Base-by-base conservation (phyloP, 1,140 invertebrate species). In the Planococcus citri region DNA sequence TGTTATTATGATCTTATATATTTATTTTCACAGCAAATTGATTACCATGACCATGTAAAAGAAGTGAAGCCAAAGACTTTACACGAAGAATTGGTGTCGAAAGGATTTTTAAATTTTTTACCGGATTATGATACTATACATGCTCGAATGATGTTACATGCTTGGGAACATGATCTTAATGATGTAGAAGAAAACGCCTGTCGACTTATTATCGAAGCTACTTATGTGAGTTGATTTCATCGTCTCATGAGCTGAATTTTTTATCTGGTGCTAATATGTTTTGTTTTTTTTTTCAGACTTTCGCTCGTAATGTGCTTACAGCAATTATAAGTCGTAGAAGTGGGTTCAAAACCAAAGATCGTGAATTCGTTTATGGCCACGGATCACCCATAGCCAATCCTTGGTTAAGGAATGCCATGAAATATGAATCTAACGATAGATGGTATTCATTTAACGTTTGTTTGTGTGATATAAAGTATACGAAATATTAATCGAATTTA, bases 111-210 rank as follows among this genome's bases (percentile, higher is more conserved):
- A 79, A 70, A 64, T 64, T 85, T 88, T 70, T 75, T 92, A 38
- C 89, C 90, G 4, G 90, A 91, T 77, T 82, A 85, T 58, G 87
- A 87, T 0, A 83, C 91, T 73, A 85, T 92, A 1, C 82, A 89
- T 70, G 89, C 89, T 0, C 81, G 90, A 71, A 83, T 92, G 72
- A 82, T 91, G 79, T 81, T 92, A 4, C 86, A 87, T 57, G 88
- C 89, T 21, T 92, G 89, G 90, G 90, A 92, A 74, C 83, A 84
- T 58, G 89, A 89, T 6, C 81, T 93, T 29, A 86, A 90, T 71
- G 87, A 86, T 27, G 88, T 89, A 33, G 86, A 90, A 72, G 88
- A 90, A 74, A 85, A 83, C 73, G 88, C 88, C 17, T 87, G 88
- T 1, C 85, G 87, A 71, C 81, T 91, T 12, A 82, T 92, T 27